Evolutionary conservation across 2,797 vertebrate genomes (phyloP).

Genomic region (Falco concolor): DNA sequence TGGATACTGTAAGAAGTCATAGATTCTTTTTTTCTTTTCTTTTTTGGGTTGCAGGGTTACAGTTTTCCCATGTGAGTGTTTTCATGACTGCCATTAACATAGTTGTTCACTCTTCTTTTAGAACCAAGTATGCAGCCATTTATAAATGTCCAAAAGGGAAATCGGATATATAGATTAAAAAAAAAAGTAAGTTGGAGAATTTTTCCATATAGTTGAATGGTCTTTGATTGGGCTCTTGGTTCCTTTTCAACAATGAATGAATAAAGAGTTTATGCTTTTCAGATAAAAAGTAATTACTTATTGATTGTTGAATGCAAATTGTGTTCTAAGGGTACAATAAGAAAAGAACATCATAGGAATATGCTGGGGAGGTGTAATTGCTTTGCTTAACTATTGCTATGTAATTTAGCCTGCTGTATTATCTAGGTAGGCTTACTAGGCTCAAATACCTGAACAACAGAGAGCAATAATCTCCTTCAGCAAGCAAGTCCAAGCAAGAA

Average conservation of each 20-base stretch:
- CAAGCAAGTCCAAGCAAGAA: background rate
- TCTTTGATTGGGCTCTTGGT: background rate
- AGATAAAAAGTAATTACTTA: constrained; percentile 22
- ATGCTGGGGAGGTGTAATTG: background rate
- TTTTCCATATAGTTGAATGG: background rate
- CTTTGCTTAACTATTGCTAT: background rate
- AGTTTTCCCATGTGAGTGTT: constrained; percentile 7
- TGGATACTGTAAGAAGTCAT: background rate
- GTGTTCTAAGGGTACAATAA: background rate
- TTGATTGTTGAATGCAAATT: constrained; percentile 22
- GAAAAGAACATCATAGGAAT: background rate
- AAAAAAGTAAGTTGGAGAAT: background rate
- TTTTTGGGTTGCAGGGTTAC: background rate
- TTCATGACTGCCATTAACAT: background rate
- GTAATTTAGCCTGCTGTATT: background rate
- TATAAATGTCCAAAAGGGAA: background rate
- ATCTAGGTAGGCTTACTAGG: background rate
- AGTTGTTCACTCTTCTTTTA: constrained; percentile 19
- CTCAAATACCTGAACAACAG: background rate
- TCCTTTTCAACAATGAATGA: background rate
- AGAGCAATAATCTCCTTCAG: background rate
- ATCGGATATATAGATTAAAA: background rate
- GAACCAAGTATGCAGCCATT: background rate
- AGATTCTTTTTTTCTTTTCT: background rate
- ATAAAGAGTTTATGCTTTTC: background rate